These are phyloP conservation scores for Ecdyonurus torrentis DNA, from an alignment of 2,888 invertebrate species.

Conservation along the genomic window DNA sequence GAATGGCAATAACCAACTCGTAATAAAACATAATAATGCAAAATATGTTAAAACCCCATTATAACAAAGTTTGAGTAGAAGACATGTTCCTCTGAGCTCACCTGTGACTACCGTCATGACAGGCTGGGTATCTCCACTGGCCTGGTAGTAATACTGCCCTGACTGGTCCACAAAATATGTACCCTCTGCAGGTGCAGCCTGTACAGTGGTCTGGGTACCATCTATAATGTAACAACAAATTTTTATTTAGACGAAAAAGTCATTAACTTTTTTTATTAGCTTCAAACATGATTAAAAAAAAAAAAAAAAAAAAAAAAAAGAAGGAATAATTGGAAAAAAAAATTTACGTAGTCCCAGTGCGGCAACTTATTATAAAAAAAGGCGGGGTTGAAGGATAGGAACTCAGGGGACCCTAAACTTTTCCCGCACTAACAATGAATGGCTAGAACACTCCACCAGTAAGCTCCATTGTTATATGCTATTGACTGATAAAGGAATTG, in stretches of 20 bases:
- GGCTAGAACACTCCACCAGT: too few species aligned
- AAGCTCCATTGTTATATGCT: too few species aligned
- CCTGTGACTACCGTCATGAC: slow-evolving; percentile 44
- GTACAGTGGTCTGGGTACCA: slow-evolving; percentile 6
- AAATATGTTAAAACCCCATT: background rate
- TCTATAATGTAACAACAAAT: slow-evolving; percentile 8
- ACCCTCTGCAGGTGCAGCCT: slow-evolving; percentile 32
- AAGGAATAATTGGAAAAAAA: too few species aligned
- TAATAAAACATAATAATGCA: background rate
- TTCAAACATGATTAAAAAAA: too few species aligned
- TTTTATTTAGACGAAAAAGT: background rate
- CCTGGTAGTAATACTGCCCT: slow-evolving; percentile 59
- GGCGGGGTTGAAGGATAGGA: too few species aligned
- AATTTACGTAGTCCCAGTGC: too few species aligned
- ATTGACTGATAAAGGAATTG: too few species aligned
- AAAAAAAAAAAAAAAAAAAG: too few species aligned
- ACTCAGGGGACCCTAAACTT: too few species aligned
- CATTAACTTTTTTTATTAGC: background rate
- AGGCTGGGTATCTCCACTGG: slow-evolving; percentile 42
- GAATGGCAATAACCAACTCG: background rate
- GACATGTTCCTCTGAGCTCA: slow-evolving; percentile 6
- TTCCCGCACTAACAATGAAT: too few species aligned
- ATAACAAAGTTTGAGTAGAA: background rate
- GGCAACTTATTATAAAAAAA: too few species aligned
- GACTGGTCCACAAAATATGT: slow-evolving; percentile 69